Conservation (phyloP, 2,113 vertebrate species). For the Corythaeola cristata region DNA sequence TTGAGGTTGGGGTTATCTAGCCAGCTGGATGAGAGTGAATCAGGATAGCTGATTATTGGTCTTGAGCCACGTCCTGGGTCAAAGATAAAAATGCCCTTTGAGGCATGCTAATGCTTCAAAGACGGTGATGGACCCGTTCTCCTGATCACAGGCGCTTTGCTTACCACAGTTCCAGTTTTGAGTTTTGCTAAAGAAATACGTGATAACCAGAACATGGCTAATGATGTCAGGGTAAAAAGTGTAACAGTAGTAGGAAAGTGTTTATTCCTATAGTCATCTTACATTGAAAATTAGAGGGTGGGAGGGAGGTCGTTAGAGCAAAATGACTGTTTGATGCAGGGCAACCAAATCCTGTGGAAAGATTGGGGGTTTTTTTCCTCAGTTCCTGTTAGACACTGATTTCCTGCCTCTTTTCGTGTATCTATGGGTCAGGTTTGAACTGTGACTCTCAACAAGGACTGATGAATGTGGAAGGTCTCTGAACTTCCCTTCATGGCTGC, state of each 20-base stretch:
- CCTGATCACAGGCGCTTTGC: background rate
- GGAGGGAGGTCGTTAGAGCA: background rate
- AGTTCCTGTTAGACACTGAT: background rate
- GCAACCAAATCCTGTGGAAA: background rate
- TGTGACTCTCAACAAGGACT: background rate
- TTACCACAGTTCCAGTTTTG: background rate
- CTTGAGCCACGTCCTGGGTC: background rate
- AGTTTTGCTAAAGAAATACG: background rate
- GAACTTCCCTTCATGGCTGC: background rate
- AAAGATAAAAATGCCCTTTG: background rate
- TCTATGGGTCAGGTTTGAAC: background rate
- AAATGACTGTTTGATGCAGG: background rate
- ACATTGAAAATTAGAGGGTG: background rate
- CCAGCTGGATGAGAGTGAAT: background rate
- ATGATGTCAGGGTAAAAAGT: background rate
- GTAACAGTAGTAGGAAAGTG: background rate
- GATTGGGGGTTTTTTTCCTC: accelerated
- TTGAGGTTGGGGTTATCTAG: background rate
- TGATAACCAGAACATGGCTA: background rate
- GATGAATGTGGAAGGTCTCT: background rate
- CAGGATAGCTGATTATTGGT: background rate
- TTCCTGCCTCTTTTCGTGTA: background rate
- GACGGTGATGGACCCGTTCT: background rate
- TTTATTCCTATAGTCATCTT: background rate
- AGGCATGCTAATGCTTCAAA: background rate